These are phyloP conservation scores for Cyanocitta stelleri DNA, from an alignment of 2,113 vertebrate species.

Conservation along the genomic window DNA sequence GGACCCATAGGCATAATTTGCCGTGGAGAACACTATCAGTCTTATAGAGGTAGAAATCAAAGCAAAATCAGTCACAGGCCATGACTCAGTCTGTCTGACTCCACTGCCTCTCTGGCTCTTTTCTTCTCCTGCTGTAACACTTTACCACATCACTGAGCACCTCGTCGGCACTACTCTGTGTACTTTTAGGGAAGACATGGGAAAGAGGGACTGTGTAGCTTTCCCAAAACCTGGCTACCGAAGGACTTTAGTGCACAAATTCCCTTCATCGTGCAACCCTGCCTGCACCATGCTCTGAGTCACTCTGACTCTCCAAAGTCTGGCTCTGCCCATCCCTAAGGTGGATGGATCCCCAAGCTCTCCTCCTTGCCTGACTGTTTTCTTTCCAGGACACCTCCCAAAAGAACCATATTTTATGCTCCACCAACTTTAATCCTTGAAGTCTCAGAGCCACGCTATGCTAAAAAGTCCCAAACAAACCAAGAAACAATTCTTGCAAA, in stretches of 20 bases:
- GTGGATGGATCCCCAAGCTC: not conserved
- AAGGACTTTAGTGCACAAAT: not conserved
- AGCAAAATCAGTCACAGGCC: not conserved
- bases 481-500: not conserved
- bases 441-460: not conserved
- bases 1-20: not conserved
- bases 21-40: not conserved
- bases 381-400: not conserved
- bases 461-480: not conserved
- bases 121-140: not conserved
- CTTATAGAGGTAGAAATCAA: not conserved
- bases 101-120: not conserved
- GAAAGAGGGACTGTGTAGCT: not conserved
- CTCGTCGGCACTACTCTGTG: accelerated
- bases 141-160: not conserved
- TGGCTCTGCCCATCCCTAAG: not conserved
- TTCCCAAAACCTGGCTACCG: not conserved
- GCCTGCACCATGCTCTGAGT: not conserved
- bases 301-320: not conserved
- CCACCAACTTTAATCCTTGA: not conserved
- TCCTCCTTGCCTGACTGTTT: not conserved
- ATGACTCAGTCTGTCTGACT: not conserved
- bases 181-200: not conserved
- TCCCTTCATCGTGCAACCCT: not conserved
- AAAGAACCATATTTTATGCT: not conserved